A percentile compares a stretch with the other conserved stretches of the same genome.
Conservation (phyloP, 2,113 vertebrate genomes). For the Lepus timidus region DNA sequence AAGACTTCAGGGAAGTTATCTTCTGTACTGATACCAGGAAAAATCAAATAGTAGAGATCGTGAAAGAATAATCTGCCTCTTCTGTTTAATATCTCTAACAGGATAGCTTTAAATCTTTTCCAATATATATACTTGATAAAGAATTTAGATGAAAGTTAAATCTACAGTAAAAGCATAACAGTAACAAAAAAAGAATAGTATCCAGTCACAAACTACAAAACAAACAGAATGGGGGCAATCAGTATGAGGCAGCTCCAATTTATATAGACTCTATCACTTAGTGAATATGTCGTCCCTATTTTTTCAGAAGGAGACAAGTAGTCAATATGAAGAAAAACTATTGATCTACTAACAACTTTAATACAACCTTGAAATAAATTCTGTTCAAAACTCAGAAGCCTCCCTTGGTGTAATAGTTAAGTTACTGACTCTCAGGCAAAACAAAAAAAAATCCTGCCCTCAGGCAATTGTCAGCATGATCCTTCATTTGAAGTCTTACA, state of each 20-base stretch:
- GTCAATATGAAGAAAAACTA: constrained; percentile 71
- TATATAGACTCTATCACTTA: neutral
- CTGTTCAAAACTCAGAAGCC: constrained; percentile 73
- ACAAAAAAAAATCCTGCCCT: constrained; percentile 83
- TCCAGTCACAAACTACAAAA: constrained; percentile 49
- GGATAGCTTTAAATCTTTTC: constrained; percentile 46
- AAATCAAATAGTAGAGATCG: constrained; percentile 30
- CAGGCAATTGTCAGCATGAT: constrained; percentile 86
- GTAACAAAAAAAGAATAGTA: constrained; percentile 17
- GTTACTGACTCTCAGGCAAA: constrained; percentile 81
- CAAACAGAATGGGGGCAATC: constrained; percentile 19
- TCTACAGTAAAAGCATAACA: neutral
- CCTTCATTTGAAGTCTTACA: constrained; percentile 86
- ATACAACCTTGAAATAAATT: constrained; percentile 83
- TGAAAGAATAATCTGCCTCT: constrained; percentile 45
- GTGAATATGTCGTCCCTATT: constrained; percentile 41
- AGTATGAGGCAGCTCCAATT: constrained; percentile 58
- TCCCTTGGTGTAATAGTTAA: constrained; percentile 80
- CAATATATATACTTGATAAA: constrained; percentile 62
- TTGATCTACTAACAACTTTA: constrained; percentile 75
- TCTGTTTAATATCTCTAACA: constrained; percentile 59
- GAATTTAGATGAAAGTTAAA: constrained; percentile 65
- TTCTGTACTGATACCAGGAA: neutral
- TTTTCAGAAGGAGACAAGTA: constrained; percentile 60
- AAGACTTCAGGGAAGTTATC: constrained; percentile 1